phyloP scores from a whole-genome alignment of 2,797 vertebrate species.

The Triplophysa bombifrons region DNA sequence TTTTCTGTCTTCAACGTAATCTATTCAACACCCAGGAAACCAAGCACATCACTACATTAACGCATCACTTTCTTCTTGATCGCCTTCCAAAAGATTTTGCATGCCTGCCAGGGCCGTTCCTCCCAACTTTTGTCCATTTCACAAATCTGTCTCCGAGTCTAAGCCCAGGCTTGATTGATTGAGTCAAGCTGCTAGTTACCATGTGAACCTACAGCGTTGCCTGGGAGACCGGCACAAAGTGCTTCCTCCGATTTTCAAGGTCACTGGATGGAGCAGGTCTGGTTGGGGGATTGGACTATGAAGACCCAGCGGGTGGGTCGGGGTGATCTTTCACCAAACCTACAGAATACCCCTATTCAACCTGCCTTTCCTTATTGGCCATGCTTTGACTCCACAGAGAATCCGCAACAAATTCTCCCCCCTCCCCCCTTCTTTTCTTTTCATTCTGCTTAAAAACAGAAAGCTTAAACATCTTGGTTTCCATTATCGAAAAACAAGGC shows the following conservation, averaged over 20 bases:
- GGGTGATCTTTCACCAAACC: constrained; percentile 73
- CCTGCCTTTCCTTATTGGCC: constrained; percentile 77
- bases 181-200: constrained; percentile 75
- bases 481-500: not conserved
- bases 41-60: constrained; percentile 64
- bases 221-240: constrained; percentile 79
- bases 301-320: constrained; percentile 69
- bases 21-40: constrained; percentile 46
- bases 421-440: constrained; percentile 44
- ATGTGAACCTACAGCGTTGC: constrained; percentile 78
- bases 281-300: constrained; percentile 75
- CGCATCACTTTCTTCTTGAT: constrained; percentile 60
- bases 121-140: constrained; percentile 69
- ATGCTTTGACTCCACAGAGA: constrained; percentile 72
- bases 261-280: constrained; percentile 83
- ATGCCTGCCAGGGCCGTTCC: constrained; percentile 66
- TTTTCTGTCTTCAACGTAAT: constrained; percentile 37
- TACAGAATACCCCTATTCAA: constrained; percentile 80
- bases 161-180: constrained; percentile 63
- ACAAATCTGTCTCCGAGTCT: constrained; percentile 70
- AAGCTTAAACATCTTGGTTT: constrained; percentile 1
- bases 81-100: constrained; percentile 71
- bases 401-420: constrained; percentile 76
- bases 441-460: not conserved
- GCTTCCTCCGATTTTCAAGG: constrained; percentile 84